Conservation (phyloP, 2,888 invertebrate genomes). For the Pseudococcus jackbeardsleyi region DNA sequence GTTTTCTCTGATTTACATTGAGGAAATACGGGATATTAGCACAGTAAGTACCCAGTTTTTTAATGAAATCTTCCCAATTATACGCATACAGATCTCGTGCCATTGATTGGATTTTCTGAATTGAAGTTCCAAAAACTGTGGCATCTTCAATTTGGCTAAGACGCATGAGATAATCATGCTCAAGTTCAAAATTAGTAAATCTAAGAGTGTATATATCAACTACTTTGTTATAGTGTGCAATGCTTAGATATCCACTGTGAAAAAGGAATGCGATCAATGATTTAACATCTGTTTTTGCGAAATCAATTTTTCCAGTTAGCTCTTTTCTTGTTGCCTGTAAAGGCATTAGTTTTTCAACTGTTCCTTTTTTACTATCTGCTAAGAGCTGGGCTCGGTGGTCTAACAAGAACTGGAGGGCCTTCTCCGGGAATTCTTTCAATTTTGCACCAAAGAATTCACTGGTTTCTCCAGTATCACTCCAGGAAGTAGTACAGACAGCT, state of each 20-base stretch:
- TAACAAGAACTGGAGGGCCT: neutral
- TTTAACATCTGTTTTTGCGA: neutral
- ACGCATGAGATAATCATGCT: neutral
- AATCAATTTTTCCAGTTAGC: neutral
- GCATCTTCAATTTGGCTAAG: neutral
- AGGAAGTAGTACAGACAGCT: neutral
- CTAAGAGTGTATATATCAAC: neutral
- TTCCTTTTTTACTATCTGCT: neutral
- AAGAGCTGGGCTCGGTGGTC: neutral
- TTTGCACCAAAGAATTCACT: neutral
- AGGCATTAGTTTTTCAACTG: neutral
- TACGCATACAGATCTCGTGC: neutral
- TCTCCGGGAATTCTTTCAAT: neutral
- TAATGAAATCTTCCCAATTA: neutral
- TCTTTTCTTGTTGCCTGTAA: too few relatives aligned
- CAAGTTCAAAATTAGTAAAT: neutral
- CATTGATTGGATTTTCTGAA: neutral
- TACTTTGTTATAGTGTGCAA: neutral
- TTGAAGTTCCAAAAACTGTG: neutral
- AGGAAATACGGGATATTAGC: neutral
- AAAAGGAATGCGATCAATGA: neutral
- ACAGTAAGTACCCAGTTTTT: neutral
- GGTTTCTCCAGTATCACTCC: neutral
- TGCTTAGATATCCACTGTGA: neutral
- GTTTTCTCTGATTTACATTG: neutral